Evolutionary conservation across 2,797 vertebrate genomes (phyloP).

Genomic region (Heterohyrax brucei): DNA sequence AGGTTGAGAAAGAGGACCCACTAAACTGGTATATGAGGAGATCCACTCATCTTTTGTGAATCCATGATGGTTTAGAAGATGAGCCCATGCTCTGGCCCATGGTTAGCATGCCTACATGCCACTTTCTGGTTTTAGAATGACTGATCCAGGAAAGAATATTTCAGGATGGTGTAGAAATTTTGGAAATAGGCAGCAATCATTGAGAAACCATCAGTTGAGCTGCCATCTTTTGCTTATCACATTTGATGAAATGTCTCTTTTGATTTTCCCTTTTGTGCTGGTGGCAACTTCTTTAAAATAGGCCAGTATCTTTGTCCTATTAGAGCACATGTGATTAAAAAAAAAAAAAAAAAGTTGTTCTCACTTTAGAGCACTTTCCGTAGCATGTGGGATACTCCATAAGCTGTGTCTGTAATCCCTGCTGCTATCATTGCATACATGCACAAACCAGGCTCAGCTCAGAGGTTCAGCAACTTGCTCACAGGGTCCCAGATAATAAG

Average conservation of each 20-base stretch:
- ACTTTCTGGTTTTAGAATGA: background rate
- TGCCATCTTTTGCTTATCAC: background rate
- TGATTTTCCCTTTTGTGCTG: conserved; percentile 44
- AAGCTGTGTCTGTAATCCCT: background rate
- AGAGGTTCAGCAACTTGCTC: background rate
- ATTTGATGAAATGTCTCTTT: conserved; percentile 51
- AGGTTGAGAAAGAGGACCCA: background rate
- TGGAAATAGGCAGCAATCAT: background rate
- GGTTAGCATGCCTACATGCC: background rate
- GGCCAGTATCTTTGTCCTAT: background rate
- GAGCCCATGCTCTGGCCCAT: background rate
- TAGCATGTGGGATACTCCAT: background rate
- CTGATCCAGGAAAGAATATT: background rate
- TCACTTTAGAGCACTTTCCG: background rate
- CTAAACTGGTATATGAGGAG: background rate
- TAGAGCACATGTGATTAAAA: background rate
- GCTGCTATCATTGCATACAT: background rate
- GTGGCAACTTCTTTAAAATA: conserved; percentile 20
- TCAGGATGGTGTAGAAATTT: conserved; percentile 1
- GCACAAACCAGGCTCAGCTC: background rate
- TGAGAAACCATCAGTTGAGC: background rate
- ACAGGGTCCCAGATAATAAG: background rate
- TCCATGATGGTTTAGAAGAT: background rate
- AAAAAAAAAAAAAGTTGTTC: background rate
- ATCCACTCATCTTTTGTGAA: background rate